phyloP scores from a whole-genome alignment of 2,888 invertebrate species.

The Nemoura dubitans region DNA sequence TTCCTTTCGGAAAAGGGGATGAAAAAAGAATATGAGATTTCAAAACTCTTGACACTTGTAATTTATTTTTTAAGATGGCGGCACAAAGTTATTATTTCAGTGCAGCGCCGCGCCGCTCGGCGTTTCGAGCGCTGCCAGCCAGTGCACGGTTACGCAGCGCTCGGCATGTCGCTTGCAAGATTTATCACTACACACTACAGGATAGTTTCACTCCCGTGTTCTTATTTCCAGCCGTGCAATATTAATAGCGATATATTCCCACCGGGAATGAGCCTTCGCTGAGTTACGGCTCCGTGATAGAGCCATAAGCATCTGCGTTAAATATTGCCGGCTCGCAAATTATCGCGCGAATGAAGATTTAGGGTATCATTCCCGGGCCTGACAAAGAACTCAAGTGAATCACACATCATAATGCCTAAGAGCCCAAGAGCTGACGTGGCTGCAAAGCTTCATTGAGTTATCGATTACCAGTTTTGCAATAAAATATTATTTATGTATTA shows the following conservation, averaged over 20 bases:
- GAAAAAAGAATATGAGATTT: constrained; percentile 42
- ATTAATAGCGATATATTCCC: constrained; percentile 25
- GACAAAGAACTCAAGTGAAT: not conserved
- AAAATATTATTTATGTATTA: constrained; percentile 12
- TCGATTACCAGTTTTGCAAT: not conserved
- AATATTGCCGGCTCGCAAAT: not conserved
- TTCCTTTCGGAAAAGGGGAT: constrained; percentile 34
- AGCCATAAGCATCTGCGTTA: not conserved
- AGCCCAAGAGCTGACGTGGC: not conserved
- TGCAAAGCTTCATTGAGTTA: not conserved
- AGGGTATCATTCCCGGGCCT: not conserved
- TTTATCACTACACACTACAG: constrained; percentile 24
- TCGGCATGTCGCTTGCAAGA: constrained; percentile 31
- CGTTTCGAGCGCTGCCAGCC: not conserved
- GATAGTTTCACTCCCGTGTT: constrained; percentile 3
- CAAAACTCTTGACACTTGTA: constrained; percentile 42
- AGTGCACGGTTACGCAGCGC: not conserved
- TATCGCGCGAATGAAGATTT: not conserved
- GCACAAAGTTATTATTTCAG: constrained; percentile 39
- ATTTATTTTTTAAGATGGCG: constrained; percentile 42
- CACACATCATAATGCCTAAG: not conserved
- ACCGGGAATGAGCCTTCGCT: not conserved
- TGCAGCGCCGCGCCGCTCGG: not conserved
- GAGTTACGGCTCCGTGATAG: not conserved
- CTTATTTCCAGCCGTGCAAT: constrained; percentile 30